Conservation (phyloP, 2,888 invertebrate genomes). For the Drosophila pseudotakahashii region DNA sequence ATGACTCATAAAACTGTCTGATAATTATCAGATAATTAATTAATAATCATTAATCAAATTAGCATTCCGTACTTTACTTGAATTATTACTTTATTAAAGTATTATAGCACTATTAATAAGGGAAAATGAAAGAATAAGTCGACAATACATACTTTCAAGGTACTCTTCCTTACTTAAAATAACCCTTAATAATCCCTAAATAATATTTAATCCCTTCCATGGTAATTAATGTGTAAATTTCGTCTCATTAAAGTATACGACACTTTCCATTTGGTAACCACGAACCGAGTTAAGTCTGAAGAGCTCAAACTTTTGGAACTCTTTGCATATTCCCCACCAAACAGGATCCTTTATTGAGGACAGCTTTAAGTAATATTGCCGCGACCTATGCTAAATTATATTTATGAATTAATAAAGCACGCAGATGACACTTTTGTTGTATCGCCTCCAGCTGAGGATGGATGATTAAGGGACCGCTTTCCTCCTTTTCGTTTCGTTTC, state of each 20-base stretch:
- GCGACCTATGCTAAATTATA: conserved; percentile 46
- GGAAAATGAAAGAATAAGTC: too few species aligned
- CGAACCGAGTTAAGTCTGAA: conserved; percentile 6
- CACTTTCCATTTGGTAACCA: conserved; percentile 36
- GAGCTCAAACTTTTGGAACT: conserved; percentile 2
- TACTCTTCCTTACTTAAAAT: too few species aligned
- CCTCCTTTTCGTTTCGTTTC: neutral
- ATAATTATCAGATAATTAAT: neutral
- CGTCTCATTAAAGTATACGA: conserved; percentile 31
- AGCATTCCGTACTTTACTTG: neutral
- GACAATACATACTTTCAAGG: too few species aligned
- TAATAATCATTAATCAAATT: neutral
- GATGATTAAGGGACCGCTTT: conserved; percentile 16
- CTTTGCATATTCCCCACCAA: conserved; percentile 17
- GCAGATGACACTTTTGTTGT: conserved; percentile 62
- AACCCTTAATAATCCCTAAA: conserved; percentile 4
- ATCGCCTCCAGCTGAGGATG: conserved; percentile 15
- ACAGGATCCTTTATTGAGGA: conserved; percentile 64
- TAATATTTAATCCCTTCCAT: conserved; percentile 26
- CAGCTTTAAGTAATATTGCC: conserved; percentile 25
- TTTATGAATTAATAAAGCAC: conserved; percentile 71
- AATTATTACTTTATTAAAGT: too few species aligned
- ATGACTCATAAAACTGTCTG: neutral
- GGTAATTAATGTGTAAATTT: conserved; percentile 59
- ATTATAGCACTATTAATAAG: too few species aligned